These are phyloP conservation scores for Hemithea aestivaria DNA, from an alignment of 2,888 invertebrate species.

Conservation along the genomic window DNA sequence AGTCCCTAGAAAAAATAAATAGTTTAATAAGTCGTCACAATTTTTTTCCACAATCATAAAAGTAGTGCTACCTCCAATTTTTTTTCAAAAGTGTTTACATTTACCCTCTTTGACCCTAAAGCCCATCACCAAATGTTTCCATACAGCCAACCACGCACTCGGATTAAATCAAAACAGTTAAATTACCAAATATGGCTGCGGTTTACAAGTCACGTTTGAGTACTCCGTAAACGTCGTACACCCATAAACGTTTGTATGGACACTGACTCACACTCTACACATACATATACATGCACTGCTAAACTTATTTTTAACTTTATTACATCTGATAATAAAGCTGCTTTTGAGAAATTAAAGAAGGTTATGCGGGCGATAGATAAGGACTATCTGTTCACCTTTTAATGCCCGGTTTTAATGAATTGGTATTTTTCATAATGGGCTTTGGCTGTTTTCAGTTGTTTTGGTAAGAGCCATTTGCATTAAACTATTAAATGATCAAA, in stretches of 20 bases:
- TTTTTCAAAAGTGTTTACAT: no score
- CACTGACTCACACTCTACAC: constrained; percentile 49
- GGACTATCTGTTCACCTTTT: constrained; percentile 39
- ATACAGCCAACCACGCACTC: constrained; percentile 26
- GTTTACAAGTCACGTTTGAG: constrained; percentile 44
- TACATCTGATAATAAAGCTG: constrained; percentile 25
- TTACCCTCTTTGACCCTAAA: no score
- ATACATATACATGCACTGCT: constrained; percentile 17
- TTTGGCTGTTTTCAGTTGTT: constrained; percentile 11
- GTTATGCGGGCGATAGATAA: constrained; percentile 60
- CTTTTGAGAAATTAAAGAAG: constrained; percentile 20
- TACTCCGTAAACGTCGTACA: constrained; percentile 43
- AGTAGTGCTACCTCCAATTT: no score
- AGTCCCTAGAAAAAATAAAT: no score
- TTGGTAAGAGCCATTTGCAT: constrained; percentile 11
- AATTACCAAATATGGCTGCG: constrained; percentile 55
- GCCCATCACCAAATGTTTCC: constrained; percentile 9
- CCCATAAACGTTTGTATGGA: constrained; percentile 43
- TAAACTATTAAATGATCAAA: constrained; percentile 1
- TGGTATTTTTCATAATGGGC: constrained; percentile 12
- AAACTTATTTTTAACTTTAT: constrained; percentile 37
- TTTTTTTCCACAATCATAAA: no score
- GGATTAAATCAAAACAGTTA: constrained; percentile 44
- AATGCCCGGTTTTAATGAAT: constrained; percentile 25
- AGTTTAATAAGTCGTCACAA: no score